Base-by-base conservation (phyloP, 2,797 vertebrate species). In the Lithobates pipiens region DNA sequence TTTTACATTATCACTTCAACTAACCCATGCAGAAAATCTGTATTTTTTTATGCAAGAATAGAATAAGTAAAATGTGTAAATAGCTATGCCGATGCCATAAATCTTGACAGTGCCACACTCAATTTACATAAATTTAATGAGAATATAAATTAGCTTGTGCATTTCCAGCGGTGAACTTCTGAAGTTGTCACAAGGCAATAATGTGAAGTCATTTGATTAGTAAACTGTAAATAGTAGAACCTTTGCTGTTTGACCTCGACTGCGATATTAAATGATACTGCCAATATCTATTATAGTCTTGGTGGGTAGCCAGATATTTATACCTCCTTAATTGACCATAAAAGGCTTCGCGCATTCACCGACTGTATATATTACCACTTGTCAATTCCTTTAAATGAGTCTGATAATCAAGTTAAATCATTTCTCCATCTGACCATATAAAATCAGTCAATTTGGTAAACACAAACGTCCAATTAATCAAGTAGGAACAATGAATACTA, bases 291-390 rank as follows among this genome's bases (percentile, higher is more conserved):
- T 85, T 85, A 80, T 36, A 75, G 34, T 70, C 42, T 69, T 85
- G 84, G 78, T 80, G 77, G 63, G 36, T 80, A 54, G 61, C 42
- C 71, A 80, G 77, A 68, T 80, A 85, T 85, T 85, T 80, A 85
- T 77, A 57, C 42, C 61, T 27, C 36, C 71, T 80, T 80, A 85
- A 85, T 85, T 85, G 76, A 80, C 77, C 76, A 85, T 85, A 85
- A 85, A 80, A 67, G 77, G 80, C 84, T 80, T 11, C 25, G 29
- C 36, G 29, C 54, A 57, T 85, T 85, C 68, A 80, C 71, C 36
- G 70, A 80, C 76, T 85, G 76, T 85, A 79, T 79, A 85, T 74
- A 80, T 85, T 85, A 85, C 73, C 36, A 61, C 69, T 73, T 79
- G 83, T 79, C 83, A 85, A 85, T 85, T 65, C 74, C 61, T 76